Base-by-base conservation (phyloP, 2,113 vertebrate species). In the Ochotona princeps region DNA sequence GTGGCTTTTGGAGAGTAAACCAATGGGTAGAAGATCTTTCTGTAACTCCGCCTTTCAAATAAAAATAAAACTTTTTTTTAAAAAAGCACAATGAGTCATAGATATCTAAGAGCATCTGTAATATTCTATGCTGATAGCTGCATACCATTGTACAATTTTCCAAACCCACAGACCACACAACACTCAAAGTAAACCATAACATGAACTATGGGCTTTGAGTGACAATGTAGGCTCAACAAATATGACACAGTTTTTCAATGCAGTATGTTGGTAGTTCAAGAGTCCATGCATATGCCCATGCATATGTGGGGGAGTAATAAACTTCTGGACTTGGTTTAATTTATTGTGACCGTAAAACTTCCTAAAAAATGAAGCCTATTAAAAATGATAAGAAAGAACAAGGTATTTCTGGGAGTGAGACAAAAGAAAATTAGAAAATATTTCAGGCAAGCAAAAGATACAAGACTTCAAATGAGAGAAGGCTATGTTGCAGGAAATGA, bases 321-420 rank as follows among this genome's bases (percentile, higher is more conserved):
- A 0, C 25, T 12, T 90, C 13, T 82, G 20, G 86, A 72, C 1
- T 28, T 92, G 67, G 73, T 21, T 83, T 54, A 26, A 86, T 89
- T 82, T 49, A 20, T 9, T 38, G 1, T 57, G 74, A 79, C 54
- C 47, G 78, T 67, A 66, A 78, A 87, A 44, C 35, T 20, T n/a
- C 26, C 61, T 82, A 63, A 93, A 93, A 91, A 69, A 69, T 65
- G 65, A 65, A 79, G 30, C n/a, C 13, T 75, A 20, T 54, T 26
- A 7, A n/a, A 91, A 93, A 82, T 38, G 21, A 61, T 87, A 20
- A 80, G 30, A 81, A 94, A 72, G 35, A 23, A 88, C 9, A 57
- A 73, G 14, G 18, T 25, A 44, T 57, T 72, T 21, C 85, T 78
- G 44, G 7, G 20, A 47, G 72, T 70, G 8, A 20, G 28, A 67